Evolutionary conservation across 92 coral and sea anemone species (phyloP).

Genomic region (Parazoanthus darwini): DNA sequence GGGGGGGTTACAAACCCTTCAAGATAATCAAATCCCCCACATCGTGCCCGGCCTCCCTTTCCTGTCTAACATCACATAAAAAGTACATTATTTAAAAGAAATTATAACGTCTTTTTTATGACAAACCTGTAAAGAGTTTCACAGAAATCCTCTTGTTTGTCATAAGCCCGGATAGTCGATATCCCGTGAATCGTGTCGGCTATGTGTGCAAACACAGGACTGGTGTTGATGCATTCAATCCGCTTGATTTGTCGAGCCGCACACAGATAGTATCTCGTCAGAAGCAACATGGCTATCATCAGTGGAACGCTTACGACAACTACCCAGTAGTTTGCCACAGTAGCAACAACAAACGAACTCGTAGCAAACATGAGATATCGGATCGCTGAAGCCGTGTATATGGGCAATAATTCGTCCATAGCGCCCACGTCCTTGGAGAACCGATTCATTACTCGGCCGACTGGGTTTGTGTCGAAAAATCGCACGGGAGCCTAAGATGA

Average conservation of each 20-base stretch:
- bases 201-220: slow-evolving; percentile 34
- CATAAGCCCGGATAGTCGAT: slow-evolving; percentile 33
- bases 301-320: slow-evolving; percentile 8
- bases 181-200: slow-evolving; percentile 35
- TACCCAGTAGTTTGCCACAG: slow-evolving; percentile 33
- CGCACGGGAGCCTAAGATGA: slow-evolving; percentile 12
- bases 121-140: slow-evolving; percentile 33
- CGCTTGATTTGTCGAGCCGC: slow-evolving; percentile 28
- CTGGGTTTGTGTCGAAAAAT: slow-evolving; percentile 34
- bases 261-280: background rate
- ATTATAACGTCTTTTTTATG: background rate
- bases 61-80: too few species aligned
- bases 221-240: slow-evolving; percentile 14
- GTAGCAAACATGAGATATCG: slow-evolving; percentile 21
- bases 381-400: background rate
- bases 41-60: too few species aligned
- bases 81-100: too few species aligned
- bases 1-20: too few species aligned
- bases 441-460: slow-evolving; percentile 29
- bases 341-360: slow-evolving; percentile 27
- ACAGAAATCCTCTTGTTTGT: slow-evolving; percentile 16
- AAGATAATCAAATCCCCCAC: too few species aligned
- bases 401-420: slow-evolving; percentile 27
- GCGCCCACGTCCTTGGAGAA: slow-evolving; percentile 33
- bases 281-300: background rate